phyloP scores from a whole-genome alignment of 2,113 vertebrate genomes.

The Grallaria varia region DNA sequence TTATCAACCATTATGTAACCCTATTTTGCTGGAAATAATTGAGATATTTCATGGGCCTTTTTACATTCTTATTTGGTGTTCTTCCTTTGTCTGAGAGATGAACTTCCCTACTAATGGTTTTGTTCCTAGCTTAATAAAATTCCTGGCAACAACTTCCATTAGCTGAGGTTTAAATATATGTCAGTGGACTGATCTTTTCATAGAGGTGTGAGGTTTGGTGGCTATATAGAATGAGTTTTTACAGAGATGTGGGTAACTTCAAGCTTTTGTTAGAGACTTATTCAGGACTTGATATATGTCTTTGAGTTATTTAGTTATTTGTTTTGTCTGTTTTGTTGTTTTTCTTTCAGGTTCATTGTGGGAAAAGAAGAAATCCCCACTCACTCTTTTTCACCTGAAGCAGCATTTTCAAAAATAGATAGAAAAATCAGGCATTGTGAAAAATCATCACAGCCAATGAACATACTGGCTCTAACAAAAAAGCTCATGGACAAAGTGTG shows the following conservation, averaged over 20 bases:
- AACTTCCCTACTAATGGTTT: not conserved
- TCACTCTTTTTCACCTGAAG: conserved; percentile 80
- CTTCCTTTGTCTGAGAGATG: not conserved
- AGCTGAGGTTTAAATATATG: not conserved
- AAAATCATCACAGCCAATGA: conserved; percentile 60
- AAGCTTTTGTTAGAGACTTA: not conserved
- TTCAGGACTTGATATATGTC: not conserved
- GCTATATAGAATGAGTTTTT: not conserved
- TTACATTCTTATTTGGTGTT: not conserved
- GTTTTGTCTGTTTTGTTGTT: not conserved
- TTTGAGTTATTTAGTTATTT: not conserved
- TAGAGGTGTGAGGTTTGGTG: not conserved
- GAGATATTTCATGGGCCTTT: not conserved
- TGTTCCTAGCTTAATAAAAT: not conserved
- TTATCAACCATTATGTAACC: not conserved
- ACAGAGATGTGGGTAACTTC: not conserved
- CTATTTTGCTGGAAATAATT: not conserved
- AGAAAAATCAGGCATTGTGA: conserved; percentile 60
- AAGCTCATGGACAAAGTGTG: conserved; percentile 88
- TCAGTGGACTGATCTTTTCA: not conserved
- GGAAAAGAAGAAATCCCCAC: conserved; percentile 95
- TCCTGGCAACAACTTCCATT: not conserved
- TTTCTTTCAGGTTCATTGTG: conserved; percentile 86
- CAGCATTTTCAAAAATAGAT: conserved; percentile 68
- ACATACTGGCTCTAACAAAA: conserved; percentile 76